phyloP scores from a whole-genome alignment of 2,797 vertebrate species.

The Cirrhinus molitorella region DNA sequence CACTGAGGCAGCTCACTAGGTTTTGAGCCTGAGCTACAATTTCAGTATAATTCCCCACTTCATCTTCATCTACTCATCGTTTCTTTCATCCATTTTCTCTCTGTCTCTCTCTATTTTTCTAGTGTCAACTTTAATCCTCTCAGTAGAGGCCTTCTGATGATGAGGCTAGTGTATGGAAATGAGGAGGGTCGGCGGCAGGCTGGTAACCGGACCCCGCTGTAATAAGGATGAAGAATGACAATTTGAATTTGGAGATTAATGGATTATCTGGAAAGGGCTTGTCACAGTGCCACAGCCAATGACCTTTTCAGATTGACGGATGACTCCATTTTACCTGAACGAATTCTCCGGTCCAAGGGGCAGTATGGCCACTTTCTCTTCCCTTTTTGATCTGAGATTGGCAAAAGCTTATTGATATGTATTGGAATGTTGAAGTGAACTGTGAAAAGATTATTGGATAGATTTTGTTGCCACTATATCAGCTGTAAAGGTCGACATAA shows the following conservation, averaged over 20 bases:
- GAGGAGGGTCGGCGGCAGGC: conserved; percentile 51
- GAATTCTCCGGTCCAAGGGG: conserved; percentile 26
- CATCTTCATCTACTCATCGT: conserved; percentile 14
- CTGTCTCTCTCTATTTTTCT: background rate
- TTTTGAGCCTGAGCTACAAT: background rate
- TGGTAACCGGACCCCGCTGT: conserved; percentile 59
- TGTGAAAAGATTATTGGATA: background rate
- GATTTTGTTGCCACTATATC: background rate
- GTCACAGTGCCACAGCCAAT: conserved; percentile 74
- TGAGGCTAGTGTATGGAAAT: conserved; percentile 60
- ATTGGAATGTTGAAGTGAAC: conserved; percentile 12
- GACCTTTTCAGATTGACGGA: conserved; percentile 89
- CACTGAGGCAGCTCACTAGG: background rate
- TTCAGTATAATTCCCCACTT: background rate
- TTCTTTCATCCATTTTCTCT: conserved; percentile 27
- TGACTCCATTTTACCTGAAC: conserved; percentile 78
- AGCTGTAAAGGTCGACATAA: background rate
- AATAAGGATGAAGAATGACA: conserved; percentile 75
- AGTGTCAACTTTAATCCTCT: conserved; percentile 49
- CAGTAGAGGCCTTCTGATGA: conserved; percentile 30
- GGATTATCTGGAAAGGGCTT: conserved; percentile 76
- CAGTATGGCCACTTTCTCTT: conserved; percentile 13
- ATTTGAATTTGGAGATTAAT: conserved; percentile 81
- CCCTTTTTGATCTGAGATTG: conserved; percentile 32
- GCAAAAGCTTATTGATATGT: conserved; percentile 24